phyloP scores from a whole-genome alignment of 2,888 invertebrate species.

The Arrhopalites spinosus region DNA sequence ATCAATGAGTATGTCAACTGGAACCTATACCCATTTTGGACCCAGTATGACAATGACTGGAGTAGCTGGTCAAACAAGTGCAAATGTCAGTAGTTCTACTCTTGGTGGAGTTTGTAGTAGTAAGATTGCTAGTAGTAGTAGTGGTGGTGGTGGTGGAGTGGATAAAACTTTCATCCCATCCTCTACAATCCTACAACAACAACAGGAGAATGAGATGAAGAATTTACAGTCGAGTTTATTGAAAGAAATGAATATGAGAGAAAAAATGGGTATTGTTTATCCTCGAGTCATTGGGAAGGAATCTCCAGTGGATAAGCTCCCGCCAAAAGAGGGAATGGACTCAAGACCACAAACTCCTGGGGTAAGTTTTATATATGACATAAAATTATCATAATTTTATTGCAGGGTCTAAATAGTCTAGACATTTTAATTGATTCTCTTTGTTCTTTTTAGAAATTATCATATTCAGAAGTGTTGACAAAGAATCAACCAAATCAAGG shows the following conservation, averaged over 20 bases:
- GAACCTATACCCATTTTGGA: constrained; percentile 56
- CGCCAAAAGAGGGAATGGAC: constrained; percentile 36
- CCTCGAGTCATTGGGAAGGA: constrained; percentile 36
- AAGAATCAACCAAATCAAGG: constrained; percentile 41
- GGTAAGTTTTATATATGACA: constrained; percentile 40
- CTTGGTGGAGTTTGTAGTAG: not conserved
- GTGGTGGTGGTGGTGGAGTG: not conserved
- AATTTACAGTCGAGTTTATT: no score
- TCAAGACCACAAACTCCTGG: constrained; percentile 54
- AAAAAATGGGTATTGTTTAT: constrained; percentile 16
- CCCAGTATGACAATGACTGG: not conserved
- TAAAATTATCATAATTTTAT: not conserved
- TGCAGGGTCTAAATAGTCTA: not conserved
- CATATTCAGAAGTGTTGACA: constrained; percentile 52
- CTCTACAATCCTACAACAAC: not conserved
- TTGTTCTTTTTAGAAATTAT: constrained; percentile 49
- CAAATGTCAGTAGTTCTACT: not conserved
- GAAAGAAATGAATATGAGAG: not conserved
- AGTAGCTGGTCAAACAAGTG: constrained; percentile 5
- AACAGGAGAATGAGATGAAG: not conserved
- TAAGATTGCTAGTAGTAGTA: not conserved
- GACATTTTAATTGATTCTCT: not conserved
- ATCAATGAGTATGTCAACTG: constrained; percentile 48
- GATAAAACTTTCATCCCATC: not conserved
- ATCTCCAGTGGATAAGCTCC: not conserved